Base-by-base conservation (phyloP, 2,888 invertebrate species). In the Pyrrhia umbra region DNA sequence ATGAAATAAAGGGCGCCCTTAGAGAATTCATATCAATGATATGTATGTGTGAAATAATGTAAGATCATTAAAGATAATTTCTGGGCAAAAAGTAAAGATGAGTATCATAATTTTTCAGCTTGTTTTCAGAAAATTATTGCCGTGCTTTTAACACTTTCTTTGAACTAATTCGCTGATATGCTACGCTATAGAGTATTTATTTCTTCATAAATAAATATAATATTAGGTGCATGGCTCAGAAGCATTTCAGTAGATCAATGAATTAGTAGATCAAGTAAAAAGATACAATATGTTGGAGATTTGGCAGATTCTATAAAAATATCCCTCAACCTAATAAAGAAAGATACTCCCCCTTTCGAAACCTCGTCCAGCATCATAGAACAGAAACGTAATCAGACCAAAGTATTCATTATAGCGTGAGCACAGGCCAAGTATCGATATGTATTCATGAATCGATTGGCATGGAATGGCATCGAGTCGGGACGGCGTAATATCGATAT, bases 401-500 rank as follows among this genome's bases (percentile, higher is more conserved):
- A 69, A 69, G 70, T 79, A 81, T 81, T 80, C 79, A 82, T 82
- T 79, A 79, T 72, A 58, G 67, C 59, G 54, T 58, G 68, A 45
- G 54, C 54, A 8, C 42, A 37, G 52, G 6, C 15, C 68, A 60
- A 73, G 49, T 59, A 54, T 54, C 84, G 82, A 88, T 90, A 89
- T 88, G 85, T 90, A 90, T 90, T 90, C 90, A 90, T 90, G 89
- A 89, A 87, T 88, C 87, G 87, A 68, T 89, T 51, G 68, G 45
- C 34, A 87, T 85, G 80, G 83, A 51, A 27, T 68, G 54, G 69
- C 42, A 46, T 84, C 80, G 83, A 83, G 83, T 81, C 79, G 78
- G 80, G 75, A 73, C 82, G 70, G 25, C 49, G 85, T 89, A 88
- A 90, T 89, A 88, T 85, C 85, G 81, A 85, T 89, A 87, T 88